Percentiles rank a stretch among this genome's conserved stretches.
These are phyloP conservation scores for Trichogramma evanescens DNA, from an alignment of 2,888 invertebrate genomes.

Conservation along the genomic window DNA sequence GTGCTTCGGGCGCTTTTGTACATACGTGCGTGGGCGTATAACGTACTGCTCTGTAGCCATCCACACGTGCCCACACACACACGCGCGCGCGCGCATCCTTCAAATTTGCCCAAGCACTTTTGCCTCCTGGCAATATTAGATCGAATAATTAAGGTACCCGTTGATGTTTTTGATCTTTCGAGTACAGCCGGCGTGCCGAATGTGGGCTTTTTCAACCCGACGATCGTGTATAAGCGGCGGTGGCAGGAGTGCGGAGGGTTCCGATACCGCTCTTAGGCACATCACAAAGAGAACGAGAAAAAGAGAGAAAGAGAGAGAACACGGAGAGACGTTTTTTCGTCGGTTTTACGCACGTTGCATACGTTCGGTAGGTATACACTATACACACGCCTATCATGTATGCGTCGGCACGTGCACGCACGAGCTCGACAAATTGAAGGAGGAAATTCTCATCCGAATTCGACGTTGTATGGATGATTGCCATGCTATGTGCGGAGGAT, in stretches of 20 bases:
- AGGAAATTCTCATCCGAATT: too few relatives aligned
- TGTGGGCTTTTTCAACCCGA: too few relatives aligned
- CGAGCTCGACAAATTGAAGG: too few relatives aligned
- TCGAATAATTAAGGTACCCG: constrained; percentile 18
- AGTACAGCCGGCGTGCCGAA: not conserved
- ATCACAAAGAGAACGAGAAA: not conserved
- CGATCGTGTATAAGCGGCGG: not conserved
- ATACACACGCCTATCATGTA: too few relatives aligned
- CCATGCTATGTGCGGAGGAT: too few relatives aligned
- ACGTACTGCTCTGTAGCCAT: too few relatives aligned
- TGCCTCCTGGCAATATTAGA: constrained; percentile 7
- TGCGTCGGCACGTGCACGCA: too few relatives aligned
- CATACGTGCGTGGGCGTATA: not conserved
- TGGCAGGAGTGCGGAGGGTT: not conserved
- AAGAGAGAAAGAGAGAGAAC: not conserved
- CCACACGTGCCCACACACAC: not conserved
- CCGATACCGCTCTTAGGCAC: not conserved
- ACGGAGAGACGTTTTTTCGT: too few relatives aligned
- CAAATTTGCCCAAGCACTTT: too few relatives aligned
- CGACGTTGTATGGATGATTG: too few relatives aligned
- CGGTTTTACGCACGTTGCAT: too few relatives aligned
- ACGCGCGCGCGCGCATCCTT: not conserved
- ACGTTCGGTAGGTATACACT: too few relatives aligned
- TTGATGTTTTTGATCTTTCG: constrained; percentile 16
- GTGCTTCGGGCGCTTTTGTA: not conserved